Percentiles rank a stretch among this genome's conserved stretches.
These are phyloP conservation scores for Eupristina koningsbergeri DNA, from an alignment of 1,140 invertebrate species.

Conservation along the genomic window DNA sequence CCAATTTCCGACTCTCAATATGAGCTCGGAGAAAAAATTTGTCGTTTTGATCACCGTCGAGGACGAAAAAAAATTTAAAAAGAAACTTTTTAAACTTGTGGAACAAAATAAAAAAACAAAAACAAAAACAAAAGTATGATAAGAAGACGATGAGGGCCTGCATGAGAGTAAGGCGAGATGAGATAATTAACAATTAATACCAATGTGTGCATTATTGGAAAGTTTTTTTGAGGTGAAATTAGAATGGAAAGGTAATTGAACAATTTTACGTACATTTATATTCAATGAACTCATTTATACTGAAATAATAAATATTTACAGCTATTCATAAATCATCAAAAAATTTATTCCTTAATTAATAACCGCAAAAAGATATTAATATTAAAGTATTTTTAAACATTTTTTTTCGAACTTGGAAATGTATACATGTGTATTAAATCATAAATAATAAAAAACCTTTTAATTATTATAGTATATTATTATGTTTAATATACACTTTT, in stretches of 20 bases:
- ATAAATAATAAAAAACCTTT: too few relatives aligned
- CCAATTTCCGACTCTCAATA: slow-evolving; percentile 52
- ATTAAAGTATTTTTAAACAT: too few relatives aligned
- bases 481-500: too few relatives aligned
- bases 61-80: slow-evolving; percentile 35
- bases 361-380: too few relatives aligned
- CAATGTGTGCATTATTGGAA: not conserved
- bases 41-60: slow-evolving; percentile 46
- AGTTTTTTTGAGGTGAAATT: not conserved
- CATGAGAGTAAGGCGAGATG: not conserved
- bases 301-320: too few relatives aligned
- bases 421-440: too few relatives aligned
- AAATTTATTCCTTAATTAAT: too few relatives aligned
- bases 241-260: not conserved
- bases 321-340: too few relatives aligned
- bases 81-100: slow-evolving; percentile 44
- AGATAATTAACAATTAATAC: slow-evolving; percentile 19
- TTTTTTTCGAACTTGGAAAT: too few relatives aligned
- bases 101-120: slow-evolving; percentile 9
- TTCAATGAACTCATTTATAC: not conserved
- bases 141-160: slow-evolving; percentile 28
- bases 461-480: too few relatives aligned
- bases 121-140: slow-evolving; percentile 25
- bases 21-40: slow-evolving; percentile 48
- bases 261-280: not conserved